Evolutionary conservation across 1,140 invertebrate genomes (phyloP), one percentile per base, ranked within the genome.

Genomic region (Pectinophora gossypiella): DNA sequence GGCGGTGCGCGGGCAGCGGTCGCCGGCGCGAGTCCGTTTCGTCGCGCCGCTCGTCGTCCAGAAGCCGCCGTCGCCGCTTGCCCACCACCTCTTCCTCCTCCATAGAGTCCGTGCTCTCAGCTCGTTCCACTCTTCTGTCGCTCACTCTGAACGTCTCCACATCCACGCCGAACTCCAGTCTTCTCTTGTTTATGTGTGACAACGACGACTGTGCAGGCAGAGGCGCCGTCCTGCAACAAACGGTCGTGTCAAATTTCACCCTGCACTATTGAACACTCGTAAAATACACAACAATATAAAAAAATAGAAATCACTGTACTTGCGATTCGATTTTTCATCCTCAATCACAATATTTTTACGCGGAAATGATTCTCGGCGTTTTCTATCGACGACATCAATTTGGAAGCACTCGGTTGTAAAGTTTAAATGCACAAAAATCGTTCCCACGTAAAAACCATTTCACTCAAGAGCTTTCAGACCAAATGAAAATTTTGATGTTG

Each of bases 371-470:
- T 87, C 84, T 87, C 82, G 80, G 78, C 82, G 82, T 78, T 82
- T 77, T 70, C 70, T 70, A 67, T 79, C 72, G 78, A 81, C 77
- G 80, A 72, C 58, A 67, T 72, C 79, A 82, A 78, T 72, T 66
- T 64, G 59, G 59, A 71, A 78, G 62, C 79, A 85, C 83, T 78
- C 69, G 59, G 54, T 68, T 56, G 56, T 70, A 74, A 72, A 60
- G 61, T 70, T 78, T 81, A 70, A 51, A 71, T 72, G 80, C 84
- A 85, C 82, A 87, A 87, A 87, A 87, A 87, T 87, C 84, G 80
- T 87, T 87, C 84, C 84, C 84, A 87, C 84, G 84, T 87, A 87
- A 87, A 87, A 87, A 87, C 84, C 84, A 87, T 87, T 85, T 87
- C 84, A 87, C 84, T 85, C 84, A 81, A 81, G 72, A 78, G 82